Conservation (phyloP, 1,140 invertebrate species). For the Calycopis cecrops region DNA sequence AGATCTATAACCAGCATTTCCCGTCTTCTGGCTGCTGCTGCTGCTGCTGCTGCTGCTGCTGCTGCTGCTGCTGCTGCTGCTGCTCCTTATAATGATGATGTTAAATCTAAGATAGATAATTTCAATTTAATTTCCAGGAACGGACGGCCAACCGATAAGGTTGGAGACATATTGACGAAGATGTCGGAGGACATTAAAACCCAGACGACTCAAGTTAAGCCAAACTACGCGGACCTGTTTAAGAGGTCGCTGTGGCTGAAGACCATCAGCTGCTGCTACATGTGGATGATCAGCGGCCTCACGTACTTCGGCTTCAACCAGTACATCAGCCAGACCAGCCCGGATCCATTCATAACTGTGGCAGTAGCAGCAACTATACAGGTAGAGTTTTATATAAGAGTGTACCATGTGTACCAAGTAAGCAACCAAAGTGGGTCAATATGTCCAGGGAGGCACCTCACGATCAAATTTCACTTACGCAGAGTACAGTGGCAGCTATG, state of each 20-base stretch:
- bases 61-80: too few relatives aligned
- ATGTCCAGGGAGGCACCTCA: too few relatives aligned
- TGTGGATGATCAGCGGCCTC: conserved; percentile 83
- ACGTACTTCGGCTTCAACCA: conserved; percentile 85
- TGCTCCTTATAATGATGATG: too few relatives aligned
- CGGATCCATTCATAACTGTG: conserved; percentile 84
- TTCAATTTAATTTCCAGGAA: conserved; percentile 57
- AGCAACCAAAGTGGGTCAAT: too few relatives aligned
- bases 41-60: too few relatives aligned
- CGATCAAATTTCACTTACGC: too few relatives aligned
- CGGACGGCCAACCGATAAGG: conserved; percentile 70
- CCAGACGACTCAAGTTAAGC: conserved; percentile 50
- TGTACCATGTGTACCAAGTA: too few relatives aligned
- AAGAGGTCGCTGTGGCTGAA: conserved; percentile 81
- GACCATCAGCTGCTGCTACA: conserved; percentile 79
- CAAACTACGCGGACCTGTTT: conserved; percentile 81
- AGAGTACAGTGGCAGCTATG: too few relatives aligned
- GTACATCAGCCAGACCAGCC: conserved; percentile 82
- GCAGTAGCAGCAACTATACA: conserved; percentile 60
- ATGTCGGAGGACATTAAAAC: conserved; percentile 43
- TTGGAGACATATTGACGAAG: conserved; percentile 54
- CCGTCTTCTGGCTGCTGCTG: too few relatives aligned
- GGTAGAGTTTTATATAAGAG: conserved; percentile 38
- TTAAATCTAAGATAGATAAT: too few relatives aligned
- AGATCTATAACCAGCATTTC: too few relatives aligned